phyloP scores from a whole-genome alignment of 2,113 vertebrate species.

The Pituophis catenifer region DNA sequence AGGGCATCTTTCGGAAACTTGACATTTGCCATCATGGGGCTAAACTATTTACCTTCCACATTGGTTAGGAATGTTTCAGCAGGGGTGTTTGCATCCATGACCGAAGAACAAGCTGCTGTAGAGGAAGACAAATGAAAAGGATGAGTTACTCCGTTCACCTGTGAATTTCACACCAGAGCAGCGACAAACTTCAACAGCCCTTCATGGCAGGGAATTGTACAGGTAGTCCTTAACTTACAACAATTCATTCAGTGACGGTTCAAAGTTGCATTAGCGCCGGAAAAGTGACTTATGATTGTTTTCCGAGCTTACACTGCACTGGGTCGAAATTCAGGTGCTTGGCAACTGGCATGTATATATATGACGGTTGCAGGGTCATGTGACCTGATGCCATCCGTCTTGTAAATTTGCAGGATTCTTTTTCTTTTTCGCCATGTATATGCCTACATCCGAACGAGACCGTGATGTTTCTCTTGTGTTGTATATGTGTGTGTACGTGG shows the following conservation, averaged over 20 bases:
- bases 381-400: too few relatives aligned
- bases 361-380: neutral
- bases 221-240: neutral
- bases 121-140: slow-evolving; percentile 17
- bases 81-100: slow-evolving; percentile 32
- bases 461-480: too few relatives aligned
- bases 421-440: too few relatives aligned
- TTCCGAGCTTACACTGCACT: neutral
- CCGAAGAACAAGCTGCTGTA: slow-evolving; percentile 40
- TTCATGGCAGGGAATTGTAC: neutral
- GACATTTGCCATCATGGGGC: too few relatives aligned
- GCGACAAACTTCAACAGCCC: neutral
- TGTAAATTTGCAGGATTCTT: too few relatives aligned
- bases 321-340: neutral
- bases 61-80: slow-evolving; percentile 8
- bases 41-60: slow-evolving; percentile 59
- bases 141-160: neutral
- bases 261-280: neutral
- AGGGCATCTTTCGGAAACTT: too few relatives aligned
- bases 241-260: neutral
- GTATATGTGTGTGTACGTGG: too few relatives aligned
- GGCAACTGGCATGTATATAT: neutral
- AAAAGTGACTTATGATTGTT: neutral
- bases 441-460: too few relatives aligned
- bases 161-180: neutral